A percentile compares a stretch with the other conserved stretches of the same genome.
Evolutionary conservation across 2,888 invertebrate genomes (phyloP).

Genomic region (Nipponacmea schrenckii): DNA sequence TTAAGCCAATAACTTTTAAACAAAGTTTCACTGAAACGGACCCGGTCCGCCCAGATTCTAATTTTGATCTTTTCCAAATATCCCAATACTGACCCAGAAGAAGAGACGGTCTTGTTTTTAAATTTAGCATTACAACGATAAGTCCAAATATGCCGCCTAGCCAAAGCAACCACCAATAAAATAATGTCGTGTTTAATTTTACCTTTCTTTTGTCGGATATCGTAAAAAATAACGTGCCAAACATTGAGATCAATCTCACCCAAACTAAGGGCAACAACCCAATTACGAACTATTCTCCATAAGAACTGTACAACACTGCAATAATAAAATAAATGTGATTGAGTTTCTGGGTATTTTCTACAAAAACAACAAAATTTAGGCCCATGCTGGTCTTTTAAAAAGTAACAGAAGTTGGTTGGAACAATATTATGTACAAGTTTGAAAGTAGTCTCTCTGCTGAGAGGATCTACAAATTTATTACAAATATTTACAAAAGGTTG

Average conservation of each 20-base stretch:
- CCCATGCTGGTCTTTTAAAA: not conserved
- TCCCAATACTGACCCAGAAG: not conserved
- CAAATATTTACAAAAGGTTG: not conserved
- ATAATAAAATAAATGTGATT: not conserved
- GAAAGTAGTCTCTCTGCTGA: not conserved
- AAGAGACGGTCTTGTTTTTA: constrained; percentile 1
- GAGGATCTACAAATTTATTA: not conserved
- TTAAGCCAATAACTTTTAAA: constrained; percentile 4
- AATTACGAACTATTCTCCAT: not conserved
- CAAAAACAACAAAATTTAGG: not conserved
- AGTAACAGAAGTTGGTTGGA: not conserved
- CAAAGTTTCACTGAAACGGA: not conserved
- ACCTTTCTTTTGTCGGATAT: not conserved
- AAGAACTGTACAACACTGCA: not conserved
- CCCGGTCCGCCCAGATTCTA: constrained; percentile 6
- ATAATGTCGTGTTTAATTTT: not conserved
- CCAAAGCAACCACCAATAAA: constrained; percentile 3
- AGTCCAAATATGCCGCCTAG: constrained; percentile 1
- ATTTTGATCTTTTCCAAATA: not conserved
- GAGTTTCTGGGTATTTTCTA: not conserved
- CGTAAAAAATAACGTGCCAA: constrained; percentile 4
- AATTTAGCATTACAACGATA: not conserved
- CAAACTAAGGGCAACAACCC: constrained; percentile 8
- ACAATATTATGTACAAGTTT: not conserved
- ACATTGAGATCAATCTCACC: constrained; percentile 7